Evolutionary conservation across 2,113 vertebrate species (phyloP).

Genomic region (Cephalopterus ornatus): DNA sequence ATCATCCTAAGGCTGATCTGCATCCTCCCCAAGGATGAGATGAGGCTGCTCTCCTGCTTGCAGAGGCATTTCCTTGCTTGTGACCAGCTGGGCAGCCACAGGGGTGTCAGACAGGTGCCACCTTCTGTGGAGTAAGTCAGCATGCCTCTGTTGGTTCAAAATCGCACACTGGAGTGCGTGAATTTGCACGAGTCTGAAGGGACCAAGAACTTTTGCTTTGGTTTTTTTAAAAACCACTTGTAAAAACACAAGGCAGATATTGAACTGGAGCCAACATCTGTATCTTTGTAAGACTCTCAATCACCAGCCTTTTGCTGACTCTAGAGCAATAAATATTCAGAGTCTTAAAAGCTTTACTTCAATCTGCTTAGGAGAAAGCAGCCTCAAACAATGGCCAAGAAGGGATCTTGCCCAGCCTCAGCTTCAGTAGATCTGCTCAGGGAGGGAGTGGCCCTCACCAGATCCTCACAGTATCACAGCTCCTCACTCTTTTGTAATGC

Average conservation of each 20-base stretch:
- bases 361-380: conserved; percentile 34
- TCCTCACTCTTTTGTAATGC: not conserved
- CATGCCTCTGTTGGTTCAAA: fast-evolving
- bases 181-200: not conserved
- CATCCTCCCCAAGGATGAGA: not conserved
- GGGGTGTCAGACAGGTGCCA: not conserved
- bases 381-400: conserved; percentile 19
- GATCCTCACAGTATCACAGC: not conserved
- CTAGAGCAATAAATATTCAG: conserved; percentile 36
- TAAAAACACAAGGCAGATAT: conserved; percentile 52
- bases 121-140: not conserved
- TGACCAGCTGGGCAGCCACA: not conserved
- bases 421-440: not conserved
- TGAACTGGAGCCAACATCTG: conserved; percentile 25
- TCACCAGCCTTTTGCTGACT: conserved; percentile 57
- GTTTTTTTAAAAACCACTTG: conserved; percentile 33
- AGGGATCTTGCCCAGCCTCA: not conserved
- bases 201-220: conserved; percentile 1
- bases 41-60: not conserved
- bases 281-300: conserved; percentile 33
- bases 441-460: not conserved
- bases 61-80: not conserved
- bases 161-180: fast-evolving
- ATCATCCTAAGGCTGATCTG: not conserved
- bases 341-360: conserved; percentile 49